These are phyloP conservation scores for Muscicapa adusta DNA, from an alignment of 2,113 vertebrate genomes.

Conservation along the genomic window DNA sequence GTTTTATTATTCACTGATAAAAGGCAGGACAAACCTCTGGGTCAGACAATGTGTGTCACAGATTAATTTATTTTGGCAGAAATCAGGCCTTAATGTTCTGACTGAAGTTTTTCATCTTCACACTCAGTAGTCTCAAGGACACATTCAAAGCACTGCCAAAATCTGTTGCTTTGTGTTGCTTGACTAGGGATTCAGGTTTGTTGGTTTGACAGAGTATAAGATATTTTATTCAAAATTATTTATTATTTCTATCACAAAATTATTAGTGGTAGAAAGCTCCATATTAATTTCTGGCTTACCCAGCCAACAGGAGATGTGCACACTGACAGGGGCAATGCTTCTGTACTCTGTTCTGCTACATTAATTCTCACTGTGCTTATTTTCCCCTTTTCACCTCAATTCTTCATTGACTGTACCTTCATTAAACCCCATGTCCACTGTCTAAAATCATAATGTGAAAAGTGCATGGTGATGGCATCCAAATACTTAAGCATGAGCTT, in stretches of 20 bases:
- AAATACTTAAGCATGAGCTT: background rate
- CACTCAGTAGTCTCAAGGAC: background rate
- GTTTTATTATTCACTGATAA: background rate
- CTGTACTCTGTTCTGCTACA: background rate
- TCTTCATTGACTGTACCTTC: background rate
- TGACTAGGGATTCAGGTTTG: background rate
- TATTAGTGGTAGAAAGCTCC: background rate
- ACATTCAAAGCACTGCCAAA: background rate
- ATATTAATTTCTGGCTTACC: background rate
- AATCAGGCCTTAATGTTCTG: background rate
- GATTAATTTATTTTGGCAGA: background rate
- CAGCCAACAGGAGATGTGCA: background rate
- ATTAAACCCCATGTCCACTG: fast-evolving
- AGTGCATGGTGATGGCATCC: fast-evolving
- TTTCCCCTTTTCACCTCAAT: background rate
- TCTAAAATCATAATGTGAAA: background rate
- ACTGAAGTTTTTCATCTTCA: background rate
- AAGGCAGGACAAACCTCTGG: background rate
- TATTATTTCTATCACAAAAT: background rate
- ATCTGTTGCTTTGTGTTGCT: background rate
- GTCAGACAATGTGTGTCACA: background rate
- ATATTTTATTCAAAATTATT: background rate
- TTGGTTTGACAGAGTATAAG: background rate
- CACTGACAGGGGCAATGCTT: background rate
- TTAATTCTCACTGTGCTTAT: background rate